Percentiles rank a stretch among this genome's conserved stretches.
phyloP scores from a whole-genome alignment of 2,888 invertebrate genomes.

The Torymus auratus region DNA sequence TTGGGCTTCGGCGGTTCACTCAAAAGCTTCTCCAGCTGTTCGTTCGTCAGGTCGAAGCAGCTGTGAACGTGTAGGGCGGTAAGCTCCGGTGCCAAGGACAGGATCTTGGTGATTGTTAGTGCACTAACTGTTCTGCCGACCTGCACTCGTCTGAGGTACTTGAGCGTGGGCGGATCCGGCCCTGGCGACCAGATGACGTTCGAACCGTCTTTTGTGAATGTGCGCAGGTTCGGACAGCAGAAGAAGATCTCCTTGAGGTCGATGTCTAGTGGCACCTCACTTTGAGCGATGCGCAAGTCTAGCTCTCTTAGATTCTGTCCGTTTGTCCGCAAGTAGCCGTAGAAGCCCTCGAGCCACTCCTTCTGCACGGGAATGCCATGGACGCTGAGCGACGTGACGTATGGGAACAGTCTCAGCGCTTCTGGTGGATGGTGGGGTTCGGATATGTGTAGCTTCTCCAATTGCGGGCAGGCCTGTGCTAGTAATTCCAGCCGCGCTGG shows the following conservation, averaged over 20 bases:
- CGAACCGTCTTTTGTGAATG: slow-evolving; percentile 71
- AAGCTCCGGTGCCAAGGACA: slow-evolving; percentile 72
- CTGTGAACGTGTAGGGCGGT: slow-evolving; percentile 73
- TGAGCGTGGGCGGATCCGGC: slow-evolving; percentile 65
- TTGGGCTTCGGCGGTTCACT: slow-evolving; percentile 40
- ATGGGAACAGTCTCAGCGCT: slow-evolving; percentile 71
- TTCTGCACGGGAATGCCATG: slow-evolving; percentile 72
- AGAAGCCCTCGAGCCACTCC: slow-evolving; percentile 73
- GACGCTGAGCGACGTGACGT: slow-evolving; percentile 72
- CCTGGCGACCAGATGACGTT: slow-evolving; percentile 71
- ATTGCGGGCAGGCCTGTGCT: slow-evolving; percentile 73
- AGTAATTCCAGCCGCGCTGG: slow-evolving; percentile 71
- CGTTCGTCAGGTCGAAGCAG: slow-evolving; percentile 74
- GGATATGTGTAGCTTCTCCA: slow-evolving; percentile 73
- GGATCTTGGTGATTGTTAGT: slow-evolving; percentile 70
- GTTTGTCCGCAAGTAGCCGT: slow-evolving; percentile 72
- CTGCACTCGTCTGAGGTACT: slow-evolving; percentile 70
- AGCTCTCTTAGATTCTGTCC: slow-evolving; percentile 72
- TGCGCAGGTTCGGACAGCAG: slow-evolving; percentile 72
- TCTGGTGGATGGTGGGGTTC: slow-evolving; percentile 75
- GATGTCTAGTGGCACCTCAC: slow-evolving; percentile 67
- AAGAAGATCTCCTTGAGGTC: slow-evolving; percentile 71
- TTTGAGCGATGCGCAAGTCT: slow-evolving; percentile 70
- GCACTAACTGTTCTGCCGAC: slow-evolving; percentile 73
- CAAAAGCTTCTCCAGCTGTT: slow-evolving; percentile 69